These are phyloP conservation scores for Micrasema minimum DNA, from an alignment of 1,140 invertebrate species.

Conservation along the genomic window DNA sequence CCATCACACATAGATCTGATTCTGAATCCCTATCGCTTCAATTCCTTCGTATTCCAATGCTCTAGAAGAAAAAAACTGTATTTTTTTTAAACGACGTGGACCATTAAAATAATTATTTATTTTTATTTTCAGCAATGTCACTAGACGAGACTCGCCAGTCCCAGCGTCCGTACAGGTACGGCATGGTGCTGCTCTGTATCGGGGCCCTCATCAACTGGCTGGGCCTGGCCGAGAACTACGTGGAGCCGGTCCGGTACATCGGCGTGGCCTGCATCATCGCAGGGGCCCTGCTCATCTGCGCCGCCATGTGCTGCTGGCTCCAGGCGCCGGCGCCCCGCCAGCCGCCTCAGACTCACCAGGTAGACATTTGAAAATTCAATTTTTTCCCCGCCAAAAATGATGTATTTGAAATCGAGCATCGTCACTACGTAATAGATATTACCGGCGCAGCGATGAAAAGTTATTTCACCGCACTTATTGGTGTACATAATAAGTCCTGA, in stretches of 20 bases:
- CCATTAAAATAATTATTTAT: neutral
- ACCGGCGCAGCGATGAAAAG: too few species aligned
- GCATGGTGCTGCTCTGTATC: slow-evolving; percentile 78
- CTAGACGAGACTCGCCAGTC: slow-evolving; percentile 73
- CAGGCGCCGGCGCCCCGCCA: slow-evolving; percentile 69
- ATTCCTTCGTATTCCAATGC: too few species aligned
- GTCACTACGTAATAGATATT: too few species aligned
- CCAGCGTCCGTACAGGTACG: slow-evolving; percentile 77
- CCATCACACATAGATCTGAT: too few species aligned
- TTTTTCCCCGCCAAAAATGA: neutral
- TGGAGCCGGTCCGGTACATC: slow-evolving; percentile 77
- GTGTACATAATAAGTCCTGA: too few species aligned
- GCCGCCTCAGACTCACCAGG: slow-evolving; percentile 64
- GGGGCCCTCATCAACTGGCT: slow-evolving; percentile 84
- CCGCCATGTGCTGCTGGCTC: slow-evolving; percentile 82
- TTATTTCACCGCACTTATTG: too few species aligned
- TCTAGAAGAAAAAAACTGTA: too few species aligned
- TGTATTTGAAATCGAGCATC: too few species aligned
- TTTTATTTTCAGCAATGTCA: slow-evolving; percentile 70
- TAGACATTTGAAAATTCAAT: slow-evolving; percentile 47
- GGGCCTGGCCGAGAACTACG: slow-evolving; percentile 77
- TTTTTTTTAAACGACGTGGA: slow-evolving; percentile 9
- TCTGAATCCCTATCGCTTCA: neutral
- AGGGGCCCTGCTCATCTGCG: slow-evolving; percentile 77
- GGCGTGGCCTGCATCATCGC: slow-evolving; percentile 80